A percentile compares a stretch with the other conserved stretches of the same genome.
phyloP scores from a whole-genome alignment of 2,797 vertebrate genomes.

The Fistularia commersonii region DNA sequence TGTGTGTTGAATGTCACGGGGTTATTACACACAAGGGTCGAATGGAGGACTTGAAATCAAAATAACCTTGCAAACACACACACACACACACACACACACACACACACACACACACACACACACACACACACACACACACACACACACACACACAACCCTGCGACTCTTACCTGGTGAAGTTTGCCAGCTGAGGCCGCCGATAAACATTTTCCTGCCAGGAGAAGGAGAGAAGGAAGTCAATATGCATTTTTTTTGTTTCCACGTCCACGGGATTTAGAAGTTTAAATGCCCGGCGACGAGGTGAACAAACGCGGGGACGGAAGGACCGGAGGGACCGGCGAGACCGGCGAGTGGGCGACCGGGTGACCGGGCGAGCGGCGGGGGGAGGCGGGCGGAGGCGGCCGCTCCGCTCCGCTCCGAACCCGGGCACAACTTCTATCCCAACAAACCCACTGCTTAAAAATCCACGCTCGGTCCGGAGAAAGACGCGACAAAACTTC shows the following conservation, averaged over 20 bases:
- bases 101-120: conserved; percentile 59
- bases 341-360: no score
- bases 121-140: conserved; percentile 59
- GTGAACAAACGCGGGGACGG: no score
- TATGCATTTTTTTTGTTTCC: conserved; percentile 98
- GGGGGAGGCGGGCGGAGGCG: no score
- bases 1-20: conserved; percentile 44
- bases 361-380: no score
- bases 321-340: no score
- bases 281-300: no score
- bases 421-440: no score
- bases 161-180: conserved; percentile 93
- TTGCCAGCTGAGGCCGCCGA: conserved; percentile 98
- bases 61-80: conserved; percentile 76
- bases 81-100: conserved; percentile 61
- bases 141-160: conserved; percentile 44
- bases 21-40: conserved; percentile 79
- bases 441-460: no score
- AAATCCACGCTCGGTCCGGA: no score
- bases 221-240: conserved; percentile 90
- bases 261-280: no score
- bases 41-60: conserved; percentile 89
- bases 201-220: conserved; percentile 99
- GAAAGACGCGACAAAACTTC: no score
- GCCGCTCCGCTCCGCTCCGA: no score